phyloP scores from a whole-genome alignment of 2,113 vertebrate species.

The Numenius arquata region DNA sequence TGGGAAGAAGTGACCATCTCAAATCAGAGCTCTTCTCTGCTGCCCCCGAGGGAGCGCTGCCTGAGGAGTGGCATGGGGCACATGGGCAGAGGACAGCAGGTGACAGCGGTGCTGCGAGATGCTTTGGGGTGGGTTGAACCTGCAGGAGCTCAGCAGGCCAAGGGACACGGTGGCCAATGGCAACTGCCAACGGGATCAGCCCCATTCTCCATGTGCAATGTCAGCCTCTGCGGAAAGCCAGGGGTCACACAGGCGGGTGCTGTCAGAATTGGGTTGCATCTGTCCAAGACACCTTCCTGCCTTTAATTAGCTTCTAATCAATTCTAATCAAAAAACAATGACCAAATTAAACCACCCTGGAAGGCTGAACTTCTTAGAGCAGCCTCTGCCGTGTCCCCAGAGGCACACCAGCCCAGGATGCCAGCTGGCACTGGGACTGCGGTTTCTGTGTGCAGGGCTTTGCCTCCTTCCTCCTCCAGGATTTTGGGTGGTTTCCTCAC shows the following conservation, averaged over 20 bases:
- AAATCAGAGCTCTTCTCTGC: not conserved
- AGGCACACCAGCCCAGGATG: not conserved
- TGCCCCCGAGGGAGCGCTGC: rapidly evolving
- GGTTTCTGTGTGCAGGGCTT: not conserved
- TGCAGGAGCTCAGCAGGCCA: not conserved
- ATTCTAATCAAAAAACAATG: not conserved
- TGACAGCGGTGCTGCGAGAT: not conserved
- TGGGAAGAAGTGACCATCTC: not conserved
- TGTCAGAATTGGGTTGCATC: not conserved
- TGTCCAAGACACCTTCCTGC: conserved; percentile 6
- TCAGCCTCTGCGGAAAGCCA: not conserved
- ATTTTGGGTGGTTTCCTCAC: not conserved
- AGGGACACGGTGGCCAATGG: rapidly evolving
- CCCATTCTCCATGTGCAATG: rapidly evolving
- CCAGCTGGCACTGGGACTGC: not conserved
- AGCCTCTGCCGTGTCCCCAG: not conserved
- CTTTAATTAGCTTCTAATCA: not conserved
- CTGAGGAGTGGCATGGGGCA: rapidly evolving
- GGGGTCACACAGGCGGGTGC: not conserved
- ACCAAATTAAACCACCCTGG: not conserved
- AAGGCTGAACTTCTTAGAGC: not conserved
- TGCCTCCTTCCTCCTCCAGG: not conserved
- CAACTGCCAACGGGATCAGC: not conserved
- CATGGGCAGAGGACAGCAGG: not conserved
- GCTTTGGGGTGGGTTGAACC: not conserved